Evolutionary conservation across 2,113 vertebrate species (phyloP).

Genomic region (Clarias gariepinus): DNA sequence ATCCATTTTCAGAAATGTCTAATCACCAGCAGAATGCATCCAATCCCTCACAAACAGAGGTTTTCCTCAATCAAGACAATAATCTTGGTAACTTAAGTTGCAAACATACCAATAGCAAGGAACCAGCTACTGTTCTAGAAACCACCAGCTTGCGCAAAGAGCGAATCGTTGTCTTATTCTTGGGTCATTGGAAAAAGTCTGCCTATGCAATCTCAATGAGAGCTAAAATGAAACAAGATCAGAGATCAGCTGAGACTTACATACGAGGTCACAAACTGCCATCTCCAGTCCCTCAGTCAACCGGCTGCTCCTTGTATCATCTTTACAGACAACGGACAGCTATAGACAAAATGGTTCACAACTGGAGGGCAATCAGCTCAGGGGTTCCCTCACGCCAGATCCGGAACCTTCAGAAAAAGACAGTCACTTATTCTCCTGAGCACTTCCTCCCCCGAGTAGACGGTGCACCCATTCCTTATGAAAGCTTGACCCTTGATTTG

Average conservation of each 20-base stretch:
- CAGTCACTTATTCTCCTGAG: conserved; percentile 79
- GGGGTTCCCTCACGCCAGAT: conserved; percentile 60
- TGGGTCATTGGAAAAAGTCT: conserved; percentile 90
- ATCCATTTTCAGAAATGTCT: conserved; percentile 68
- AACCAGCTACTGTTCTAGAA: conserved; percentile 67
- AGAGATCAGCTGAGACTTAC: not conserved
- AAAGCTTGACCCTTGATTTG: conserved; percentile 84
- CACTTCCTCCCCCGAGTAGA: conserved; percentile 81
- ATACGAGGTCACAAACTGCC: conserved; percentile 13
- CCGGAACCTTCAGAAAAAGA: conserved; percentile 54
- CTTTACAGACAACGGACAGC: conserved; percentile 76
- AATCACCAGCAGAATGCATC: conserved; percentile 14
- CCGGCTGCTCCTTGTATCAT: conserved; percentile 44
- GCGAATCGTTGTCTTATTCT: conserved; percentile 85
- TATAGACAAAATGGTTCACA: conserved; percentile 78
- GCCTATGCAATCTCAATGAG: conserved; percentile 74
- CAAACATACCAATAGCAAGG: conserved; percentile 43
- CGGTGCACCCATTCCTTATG: conserved; percentile 70
- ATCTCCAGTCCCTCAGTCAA: conserved; percentile 23
- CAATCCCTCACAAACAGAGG: not conserved
- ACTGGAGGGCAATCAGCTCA: conserved; percentile 73
- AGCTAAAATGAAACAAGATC: conserved; percentile 61
- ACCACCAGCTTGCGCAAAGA: conserved; percentile 82
- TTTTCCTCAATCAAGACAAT: conserved; percentile 11
- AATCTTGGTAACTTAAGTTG: conserved; percentile 59